Percentiles rank a stretch among this genome's conserved stretches.
Conservation (phyloP, 1,140 invertebrate species). For the Tetramorium alpestre region DNA sequence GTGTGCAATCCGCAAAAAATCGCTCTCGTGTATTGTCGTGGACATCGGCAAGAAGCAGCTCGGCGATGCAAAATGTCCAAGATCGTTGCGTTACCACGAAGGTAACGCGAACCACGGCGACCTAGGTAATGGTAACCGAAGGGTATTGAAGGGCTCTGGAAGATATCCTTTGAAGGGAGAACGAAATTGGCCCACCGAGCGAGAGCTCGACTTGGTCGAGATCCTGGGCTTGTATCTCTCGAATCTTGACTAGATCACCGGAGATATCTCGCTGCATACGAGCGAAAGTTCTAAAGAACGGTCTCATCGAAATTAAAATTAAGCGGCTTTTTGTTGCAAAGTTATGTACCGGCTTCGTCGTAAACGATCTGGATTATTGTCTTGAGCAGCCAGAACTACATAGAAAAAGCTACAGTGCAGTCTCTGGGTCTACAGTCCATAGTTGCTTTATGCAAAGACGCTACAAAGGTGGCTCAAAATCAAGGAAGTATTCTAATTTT, state of each 20-base stretch:
- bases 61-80: neutral
- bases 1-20: neutral
- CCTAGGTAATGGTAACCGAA: constrained; percentile 60
- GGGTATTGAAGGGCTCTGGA: neutral
- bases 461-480: neutral
- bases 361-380: constrained; percentile 48
- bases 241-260: constrained; percentile 1
- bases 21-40: neutral
- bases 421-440: neutral
- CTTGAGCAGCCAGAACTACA: neutral
- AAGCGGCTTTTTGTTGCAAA: neutral
- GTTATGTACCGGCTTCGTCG: neutral
- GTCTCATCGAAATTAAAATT: constrained; percentile 34
- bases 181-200: constrained; percentile 65
- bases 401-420: constrained; percentile 6
- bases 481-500: neutral
- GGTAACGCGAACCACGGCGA: constrained; percentile 45
- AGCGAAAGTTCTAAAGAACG: constrained; percentile 27
- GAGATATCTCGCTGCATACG: neutral
- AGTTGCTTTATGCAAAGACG: neutral
- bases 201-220: constrained; percentile 12
- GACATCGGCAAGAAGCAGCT: neutral
- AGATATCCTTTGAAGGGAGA: constrained; percentile 21
- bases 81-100: neutral
- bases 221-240: neutral